Base-by-base conservation (phyloP, 2,113 vertebrate genomes). In the Ictidomys tridecemlineatus region DNA sequence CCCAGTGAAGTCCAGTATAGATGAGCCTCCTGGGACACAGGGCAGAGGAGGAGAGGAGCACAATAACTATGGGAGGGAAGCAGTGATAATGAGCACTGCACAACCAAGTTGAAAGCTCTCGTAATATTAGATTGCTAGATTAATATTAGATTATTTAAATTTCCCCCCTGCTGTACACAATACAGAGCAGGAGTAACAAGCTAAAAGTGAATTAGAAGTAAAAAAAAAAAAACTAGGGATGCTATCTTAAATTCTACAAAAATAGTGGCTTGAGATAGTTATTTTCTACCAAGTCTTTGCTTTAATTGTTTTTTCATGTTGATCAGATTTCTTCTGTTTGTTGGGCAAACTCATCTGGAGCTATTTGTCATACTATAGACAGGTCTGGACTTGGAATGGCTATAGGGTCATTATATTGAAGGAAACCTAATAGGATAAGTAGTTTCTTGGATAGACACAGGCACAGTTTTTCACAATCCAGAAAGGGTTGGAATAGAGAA, bases 141-240 rank as follows among this genome's bases (percentile, higher is more conserved):
- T 42, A 39, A 9, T 4, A 61, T 84, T 82, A 76, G 32, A 76
- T 88, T 67, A 22, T 58, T 58, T 58, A 58, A 42, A 73, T 4
- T 65, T 74, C 42, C 42, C 18, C 76, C 2, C 28, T 73, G 37
- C 26, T 67, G n/a, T 17, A 74, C 56, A 45, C 4, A 34, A n/a
- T 58, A 70, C 2, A 77, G 9, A 89, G 11, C 18, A 48, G n/a
- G 18, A 69, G 34, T 70, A 56, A 56, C 48, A 48, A 45, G 39
- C 61, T 83, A 67, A 92, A 80, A 73, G 45, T 89, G 32, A 93
- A 42, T 95, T 88, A 28, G 16, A 84, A 78, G 3, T 51, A n/a
- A 56, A 74, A 82, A 73, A 79, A 28, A 37, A 18, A 74, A 73
- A 72, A 53, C 18, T 34, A 70, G 22, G 12, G 37, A 93, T 17